A percentile compares a stretch with the other conserved stretches of the same genome.
Conservation (phyloP, 2,888 invertebrate species). For the Bellardia pandia region DNA sequence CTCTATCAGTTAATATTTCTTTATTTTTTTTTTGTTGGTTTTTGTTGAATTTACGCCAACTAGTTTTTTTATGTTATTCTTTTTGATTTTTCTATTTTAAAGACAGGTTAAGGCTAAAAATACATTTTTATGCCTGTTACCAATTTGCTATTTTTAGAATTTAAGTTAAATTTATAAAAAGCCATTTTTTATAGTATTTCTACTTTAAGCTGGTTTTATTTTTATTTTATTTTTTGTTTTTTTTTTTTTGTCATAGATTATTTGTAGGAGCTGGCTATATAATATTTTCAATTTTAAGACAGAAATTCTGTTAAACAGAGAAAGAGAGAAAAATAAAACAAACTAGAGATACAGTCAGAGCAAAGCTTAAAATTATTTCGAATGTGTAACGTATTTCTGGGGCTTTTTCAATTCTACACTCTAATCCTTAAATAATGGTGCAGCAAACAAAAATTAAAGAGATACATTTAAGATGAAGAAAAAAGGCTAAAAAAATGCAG, state of each 20-base stretch:
- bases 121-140: conserved; percentile 64
- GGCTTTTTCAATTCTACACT: background rate
- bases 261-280: conserved; percentile 35
- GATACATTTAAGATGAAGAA: background rate
- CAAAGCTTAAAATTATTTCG: conserved; percentile 53
- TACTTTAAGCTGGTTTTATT: conserved; percentile 55
- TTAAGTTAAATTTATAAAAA: conserved; percentile 43
- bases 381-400: conserved; percentile 55
- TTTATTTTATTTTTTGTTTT: conserved; percentile 3
- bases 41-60: conserved; percentile 54
- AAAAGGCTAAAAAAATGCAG: background rate
- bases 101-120: conserved; percentile 73
- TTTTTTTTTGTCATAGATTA: conserved; percentile 35
- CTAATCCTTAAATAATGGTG: conserved; percentile 31
- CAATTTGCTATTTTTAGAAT: conserved; percentile 70
- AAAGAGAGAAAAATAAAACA: background rate
- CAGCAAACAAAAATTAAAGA: background rate
- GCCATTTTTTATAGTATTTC: conserved; percentile 16
- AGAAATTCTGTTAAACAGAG: conserved; percentile 38
- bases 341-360: conserved; percentile 56
- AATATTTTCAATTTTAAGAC: conserved; percentile 6
- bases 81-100: conserved; percentile 21
- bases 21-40: conserved; percentile 19
- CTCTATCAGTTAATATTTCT: conserved; percentile 45
- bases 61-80: conserved; percentile 8